Conservation (phyloP, 2,113 vertebrate species). For the Cebidichthys violaceus region DNA sequence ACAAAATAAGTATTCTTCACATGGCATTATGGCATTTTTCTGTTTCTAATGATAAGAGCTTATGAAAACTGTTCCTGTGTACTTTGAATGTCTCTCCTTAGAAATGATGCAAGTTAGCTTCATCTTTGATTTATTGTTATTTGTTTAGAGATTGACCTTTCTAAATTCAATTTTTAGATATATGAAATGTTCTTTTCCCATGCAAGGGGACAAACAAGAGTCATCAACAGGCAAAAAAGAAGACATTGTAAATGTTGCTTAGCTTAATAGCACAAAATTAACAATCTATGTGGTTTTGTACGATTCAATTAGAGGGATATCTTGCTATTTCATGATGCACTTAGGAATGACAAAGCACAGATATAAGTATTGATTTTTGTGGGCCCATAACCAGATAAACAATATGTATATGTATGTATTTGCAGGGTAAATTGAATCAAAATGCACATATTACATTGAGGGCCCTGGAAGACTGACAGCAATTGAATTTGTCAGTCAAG, state of each 20-base stretch:
- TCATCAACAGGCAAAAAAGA: slow-evolving; percentile 78
- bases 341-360: slow-evolving; percentile 97
- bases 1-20: background rate
- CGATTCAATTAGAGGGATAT: slow-evolving; percentile 95
- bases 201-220: slow-evolving; percentile 83
- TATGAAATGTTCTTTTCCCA: slow-evolving; percentile 93
- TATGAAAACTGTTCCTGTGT: slow-evolving; percentile 25
- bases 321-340: slow-evolving; percentile 97
- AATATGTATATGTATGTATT: slow-evolving; percentile 99
- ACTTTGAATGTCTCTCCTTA: slow-evolving; percentile 42
- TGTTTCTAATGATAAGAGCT: slow-evolving; percentile 16
- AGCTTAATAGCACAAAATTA: slow-evolving; percentile 96
- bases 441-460: slow-evolving; percentile 96
- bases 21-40: background rate
- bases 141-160: slow-evolving; percentile 93
- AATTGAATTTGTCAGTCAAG: slow-evolving; percentile 99
- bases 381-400: slow-evolving; percentile 97
- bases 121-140: slow-evolving; percentile 82
- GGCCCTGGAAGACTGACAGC: slow-evolving; percentile 91
- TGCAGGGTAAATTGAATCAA: slow-evolving; percentile 97
- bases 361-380: slow-evolving; percentile 98
- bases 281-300: slow-evolving; percentile 91
- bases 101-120: slow-evolving; percentile 50
- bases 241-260: slow-evolving; percentile 90
- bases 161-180: slow-evolving; percentile 92